A percentile compares a stretch with the other conserved stretches of the same genome.
These are phyloP conservation scores for Enteromius thamalakanensis DNA, from an alignment of 2,797 vertebrate genomes.

Conservation along the genomic window DNA sequence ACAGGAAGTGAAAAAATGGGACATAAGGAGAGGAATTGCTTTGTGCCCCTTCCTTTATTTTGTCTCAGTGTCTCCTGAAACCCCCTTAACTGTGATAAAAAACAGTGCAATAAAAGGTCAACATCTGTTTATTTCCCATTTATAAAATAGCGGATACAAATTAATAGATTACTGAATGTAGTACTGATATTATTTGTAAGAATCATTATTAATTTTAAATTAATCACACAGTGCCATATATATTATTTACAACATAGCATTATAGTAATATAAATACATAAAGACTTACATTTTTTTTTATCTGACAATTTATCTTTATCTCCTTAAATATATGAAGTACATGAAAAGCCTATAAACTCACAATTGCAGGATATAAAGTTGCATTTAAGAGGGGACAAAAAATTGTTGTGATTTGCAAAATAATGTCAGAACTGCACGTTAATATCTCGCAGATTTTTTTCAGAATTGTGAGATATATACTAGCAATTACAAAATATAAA, in stretches of 20 bases:
- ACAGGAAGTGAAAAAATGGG: slow-evolving; percentile 66
- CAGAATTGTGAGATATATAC: background rate
- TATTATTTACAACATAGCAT: background rate
- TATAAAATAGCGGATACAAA: background rate
- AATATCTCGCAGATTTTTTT: background rate
- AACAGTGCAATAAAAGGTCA: background rate
- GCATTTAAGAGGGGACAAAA: background rate
- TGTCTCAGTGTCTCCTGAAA: background rate
- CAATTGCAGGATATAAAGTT: background rate
- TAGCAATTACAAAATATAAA: background rate
- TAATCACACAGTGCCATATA: background rate
- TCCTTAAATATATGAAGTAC: too few species aligned
- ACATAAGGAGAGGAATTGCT: slow-evolving; percentile 18
- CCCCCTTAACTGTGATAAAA: background rate
- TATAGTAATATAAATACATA: background rate
- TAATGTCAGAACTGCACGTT: too few species aligned
- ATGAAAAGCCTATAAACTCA: background rate
- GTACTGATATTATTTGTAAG: background rate
- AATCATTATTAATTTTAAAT: background rate
- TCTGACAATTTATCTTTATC: too few species aligned
- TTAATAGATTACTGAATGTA: background rate
- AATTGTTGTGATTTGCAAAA: background rate
- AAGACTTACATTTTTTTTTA: too few species aligned
- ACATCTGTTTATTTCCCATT: too few species aligned
- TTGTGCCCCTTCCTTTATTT: slow-evolving; percentile 29